These are phyloP conservation scores for Spea multiplicata DNA, from an alignment of 2,113 vertebrate genomes.

Conservation along the genomic window DNA sequence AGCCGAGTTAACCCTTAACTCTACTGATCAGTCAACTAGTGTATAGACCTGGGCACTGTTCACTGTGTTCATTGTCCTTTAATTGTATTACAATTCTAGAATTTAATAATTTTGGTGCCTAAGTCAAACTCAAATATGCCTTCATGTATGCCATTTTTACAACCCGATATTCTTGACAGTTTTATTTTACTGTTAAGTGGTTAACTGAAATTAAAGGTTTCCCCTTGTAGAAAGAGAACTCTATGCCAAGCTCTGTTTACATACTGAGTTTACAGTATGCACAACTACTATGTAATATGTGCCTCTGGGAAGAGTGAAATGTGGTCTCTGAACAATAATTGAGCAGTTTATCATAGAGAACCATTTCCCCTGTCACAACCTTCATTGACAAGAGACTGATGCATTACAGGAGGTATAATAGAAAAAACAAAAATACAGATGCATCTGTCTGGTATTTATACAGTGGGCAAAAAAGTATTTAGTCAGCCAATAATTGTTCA, in stretches of 20 bases:
- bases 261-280: slow-evolving; percentile 5
- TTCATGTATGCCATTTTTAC: no score
- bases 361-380: slow-evolving; percentile 59
- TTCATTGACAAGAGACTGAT: slow-evolving; percentile 54
- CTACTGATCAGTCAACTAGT: no score
- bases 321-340: slow-evolving; percentile 59
- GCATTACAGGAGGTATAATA: slow-evolving; percentile 51
- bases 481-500: no score
- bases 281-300: slow-evolving; percentile 34
- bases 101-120: no score
- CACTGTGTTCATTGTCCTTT: no score
- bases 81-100: no score
- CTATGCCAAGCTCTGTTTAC: slow-evolving; percentile 2
- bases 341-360: slow-evolving; percentile 63
- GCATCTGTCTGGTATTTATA: no score
- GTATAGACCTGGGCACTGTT: no score
- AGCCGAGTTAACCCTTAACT: no score
- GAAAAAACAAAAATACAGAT: not conserved
- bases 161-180: not conserved
- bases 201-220: not conserved
- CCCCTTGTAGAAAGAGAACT: not conserved
- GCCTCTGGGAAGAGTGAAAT: slow-evolving; percentile 50
- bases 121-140: no score
- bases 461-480: no score
- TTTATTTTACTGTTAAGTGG: not conserved